These are phyloP conservation scores for Acrocephalus kingi DNA, from an alignment of 2,113 vertebrate species.

Conservation along the genomic window DNA sequence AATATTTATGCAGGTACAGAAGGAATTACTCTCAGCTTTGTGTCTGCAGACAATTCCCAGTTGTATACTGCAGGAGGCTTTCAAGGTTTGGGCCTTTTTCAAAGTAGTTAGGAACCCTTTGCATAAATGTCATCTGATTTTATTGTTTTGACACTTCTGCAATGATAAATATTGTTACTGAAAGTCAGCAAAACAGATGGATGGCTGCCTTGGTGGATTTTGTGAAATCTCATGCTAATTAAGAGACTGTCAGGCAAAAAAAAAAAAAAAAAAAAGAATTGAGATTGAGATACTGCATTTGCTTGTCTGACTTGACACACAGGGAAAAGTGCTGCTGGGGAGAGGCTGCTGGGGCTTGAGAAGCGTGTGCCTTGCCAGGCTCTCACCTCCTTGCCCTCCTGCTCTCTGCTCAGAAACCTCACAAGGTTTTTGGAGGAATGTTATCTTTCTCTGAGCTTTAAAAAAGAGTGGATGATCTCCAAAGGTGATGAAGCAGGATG, in stretches of 20 bases:
- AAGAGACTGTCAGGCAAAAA: conserved; percentile 17
- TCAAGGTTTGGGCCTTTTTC: conserved; percentile 42
- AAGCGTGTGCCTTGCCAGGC: fast-evolving
- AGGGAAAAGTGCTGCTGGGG: not conserved
- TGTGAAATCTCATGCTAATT: conserved; percentile 64
- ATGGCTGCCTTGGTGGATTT: conserved; percentile 57
- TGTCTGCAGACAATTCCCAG: conserved; percentile 27
- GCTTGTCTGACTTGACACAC: not conserved
- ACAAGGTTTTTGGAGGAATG: not conserved
- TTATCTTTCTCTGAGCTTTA: not conserved
- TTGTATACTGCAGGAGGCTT: conserved; percentile 5
- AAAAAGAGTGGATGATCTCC: not conserved
- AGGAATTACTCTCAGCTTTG: conserved; percentile 34
- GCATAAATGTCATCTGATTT: conserved; percentile 61
- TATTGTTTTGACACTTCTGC: conserved; percentile 67
- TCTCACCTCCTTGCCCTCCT: not conserved
- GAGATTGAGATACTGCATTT: not conserved
- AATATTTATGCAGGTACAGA: conserved; percentile 10
- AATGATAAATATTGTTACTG: conserved; percentile 66
- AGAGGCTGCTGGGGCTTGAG: not conserved
- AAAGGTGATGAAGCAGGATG: not conserved
- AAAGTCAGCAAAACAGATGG: conserved; percentile 66
- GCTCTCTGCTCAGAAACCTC: not conserved
- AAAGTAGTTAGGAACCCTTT: conserved; percentile 35
- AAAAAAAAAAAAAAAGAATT: not conserved